Base-by-base conservation (phyloP, 1,140 invertebrate genomes). In the Drosophila repleta region DNA sequence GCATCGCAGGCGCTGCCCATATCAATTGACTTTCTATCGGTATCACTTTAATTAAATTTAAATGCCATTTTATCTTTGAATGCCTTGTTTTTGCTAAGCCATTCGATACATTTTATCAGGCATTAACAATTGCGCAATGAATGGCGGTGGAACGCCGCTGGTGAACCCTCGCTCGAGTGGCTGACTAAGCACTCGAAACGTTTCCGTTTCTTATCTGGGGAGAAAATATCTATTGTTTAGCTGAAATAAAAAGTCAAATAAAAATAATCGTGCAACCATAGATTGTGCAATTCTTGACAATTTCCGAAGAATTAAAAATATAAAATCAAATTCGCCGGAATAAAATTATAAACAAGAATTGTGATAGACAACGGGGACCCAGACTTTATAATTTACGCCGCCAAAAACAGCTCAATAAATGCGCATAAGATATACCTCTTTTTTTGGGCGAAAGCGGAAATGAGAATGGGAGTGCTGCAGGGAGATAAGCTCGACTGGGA, bases 131-230 rank as follows among this genome's bases (percentile, higher is more conserved):
- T 68, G 39, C 70, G 24, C 49, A 67, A 67, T 35, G 29, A 37
- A 20, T 20, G 55, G 43, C 56, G n/a, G n/a, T 49, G 67, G 65
- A 74, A 60, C 41, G 55, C 2, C 2, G 37, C 41, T 35, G 61
- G 49, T 56, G 43, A 62, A 51, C 37, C 35, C 26, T 46, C 11
- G 15, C 39, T 17, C 21, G 24, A 41, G 64, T 48, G 24, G 35
- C 35, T 70, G 66, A 74, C 66, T 74, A 57, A 66, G 62, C 62
- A 71, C 56, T 66, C 45, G 0, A 72, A 66, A 29, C 29, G 29
- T 72, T 71, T 66, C 72, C 68, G 61, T 35, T 71, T 32, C 39
- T 43, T 43, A 43, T 43, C 39, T 35, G 8, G 32, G 0, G 11
- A 35, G 32, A 11, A 13, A 35, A 3, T 35, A 35, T 35, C 32